Evolutionary conservation across 2,888 invertebrate species (phyloP).

Genomic region (Rhabditoides inermis): DNA sequence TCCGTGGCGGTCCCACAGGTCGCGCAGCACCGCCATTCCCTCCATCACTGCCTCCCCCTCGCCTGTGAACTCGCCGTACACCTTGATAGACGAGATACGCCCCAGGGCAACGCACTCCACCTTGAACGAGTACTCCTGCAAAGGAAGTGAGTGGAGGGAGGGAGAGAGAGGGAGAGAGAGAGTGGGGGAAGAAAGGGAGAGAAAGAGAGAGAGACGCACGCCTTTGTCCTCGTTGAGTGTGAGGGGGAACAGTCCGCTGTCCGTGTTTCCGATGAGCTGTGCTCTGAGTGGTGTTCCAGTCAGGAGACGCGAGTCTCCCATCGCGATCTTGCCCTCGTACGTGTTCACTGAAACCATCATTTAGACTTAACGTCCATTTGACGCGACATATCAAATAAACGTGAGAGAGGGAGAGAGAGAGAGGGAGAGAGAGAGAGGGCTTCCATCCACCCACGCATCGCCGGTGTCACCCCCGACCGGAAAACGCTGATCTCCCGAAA

Average conservation of each 20-base stretch:
- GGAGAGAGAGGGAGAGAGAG: too few relatives aligned
- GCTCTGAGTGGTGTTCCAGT: conserved; percentile 9
- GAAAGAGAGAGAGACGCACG: background rate
- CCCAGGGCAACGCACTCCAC: conserved; percentile 41
- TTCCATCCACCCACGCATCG: conserved; percentile 18
- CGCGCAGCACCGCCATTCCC: conserved; percentile 17
- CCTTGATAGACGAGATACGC: conserved; percentile 11
- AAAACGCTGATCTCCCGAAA: conserved; percentile 46
- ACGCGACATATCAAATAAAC: background rate
- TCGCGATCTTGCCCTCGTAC: conserved; percentile 38
- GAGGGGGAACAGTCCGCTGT: conserved; percentile 29
- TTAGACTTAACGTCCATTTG: background rate
- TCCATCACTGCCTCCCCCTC: conserved; percentile 14
- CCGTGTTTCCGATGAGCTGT: conserved; percentile 20
- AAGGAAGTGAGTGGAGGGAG: too few relatives aligned
- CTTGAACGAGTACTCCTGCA: conserved; percentile 37
- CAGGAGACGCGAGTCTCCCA: conserved; percentile 14
- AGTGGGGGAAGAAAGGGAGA: too few relatives aligned
- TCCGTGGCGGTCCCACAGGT: conserved; percentile 13
- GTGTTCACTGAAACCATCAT: conserved; percentile 34
- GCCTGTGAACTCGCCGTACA: conserved; percentile 12
- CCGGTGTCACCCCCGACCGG: conserved; percentile 21
- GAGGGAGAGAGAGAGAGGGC: background rate
- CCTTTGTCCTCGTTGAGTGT: conserved; percentile 12
- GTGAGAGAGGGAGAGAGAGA: background rate